Percentiles rank a stretch among this genome's conserved stretches.
These are phyloP conservation scores for Fregata magnificens DNA, from an alignment of 2,113 vertebrate species.

Conservation along the genomic window DNA sequence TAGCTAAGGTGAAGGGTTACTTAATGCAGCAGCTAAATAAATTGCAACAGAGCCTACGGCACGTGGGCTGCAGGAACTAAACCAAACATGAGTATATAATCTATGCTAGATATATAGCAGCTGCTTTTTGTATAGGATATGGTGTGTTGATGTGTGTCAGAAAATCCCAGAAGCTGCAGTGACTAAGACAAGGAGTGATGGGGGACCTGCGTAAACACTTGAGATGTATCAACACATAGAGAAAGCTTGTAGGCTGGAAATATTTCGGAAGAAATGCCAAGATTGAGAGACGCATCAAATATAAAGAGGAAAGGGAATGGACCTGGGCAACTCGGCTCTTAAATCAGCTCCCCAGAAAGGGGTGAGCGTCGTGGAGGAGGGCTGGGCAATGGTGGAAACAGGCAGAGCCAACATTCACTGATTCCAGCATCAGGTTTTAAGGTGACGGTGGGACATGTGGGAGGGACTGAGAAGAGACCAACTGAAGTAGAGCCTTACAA, in stretches of 20 bases:
- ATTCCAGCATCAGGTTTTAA: not conserved
- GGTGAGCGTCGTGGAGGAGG: accelerated
- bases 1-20: not conserved
- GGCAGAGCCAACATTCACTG: not conserved
- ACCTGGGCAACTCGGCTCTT: not conserved
- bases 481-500: not conserved
- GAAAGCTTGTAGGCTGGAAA: not conserved
- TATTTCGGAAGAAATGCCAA: not conserved
- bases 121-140: not conserved
- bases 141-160: not conserved
- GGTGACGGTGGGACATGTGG: no score
- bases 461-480: not conserved
- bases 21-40: not conserved
- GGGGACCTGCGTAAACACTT: not conserved
- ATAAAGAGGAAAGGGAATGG: not conserved
- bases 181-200: not conserved
- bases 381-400: not conserved
- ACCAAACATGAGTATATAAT: not conserved
- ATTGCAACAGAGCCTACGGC: not conserved
- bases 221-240: not conserved
- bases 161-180: not conserved
- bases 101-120: not conserved
- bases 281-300: not conserved
- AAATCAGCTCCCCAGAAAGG: not conserved
- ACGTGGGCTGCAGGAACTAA: not conserved